Evolutionary conservation across 2,797 vertebrate genomes (phyloP).

Genomic region (Pipistrellus pygmaeus): DNA sequence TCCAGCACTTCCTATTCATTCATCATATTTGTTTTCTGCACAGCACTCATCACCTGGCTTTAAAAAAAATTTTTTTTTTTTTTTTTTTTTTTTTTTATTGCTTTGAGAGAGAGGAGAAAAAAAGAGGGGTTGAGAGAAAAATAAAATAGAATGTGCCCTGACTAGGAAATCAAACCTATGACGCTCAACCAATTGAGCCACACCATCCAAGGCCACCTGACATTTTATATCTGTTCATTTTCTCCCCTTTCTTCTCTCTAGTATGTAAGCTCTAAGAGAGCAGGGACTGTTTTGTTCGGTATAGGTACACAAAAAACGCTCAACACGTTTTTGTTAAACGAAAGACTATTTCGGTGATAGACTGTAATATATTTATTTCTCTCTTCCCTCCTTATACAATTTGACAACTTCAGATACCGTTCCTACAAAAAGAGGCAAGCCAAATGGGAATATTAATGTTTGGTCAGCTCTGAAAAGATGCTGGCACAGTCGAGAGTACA

Average conservation of each 20-base stretch:
- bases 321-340: neutral
- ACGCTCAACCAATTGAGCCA: neutral
- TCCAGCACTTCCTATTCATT: neutral
- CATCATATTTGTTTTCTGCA: neutral
- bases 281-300: neutral
- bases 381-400: neutral
- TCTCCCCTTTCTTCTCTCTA: neutral
- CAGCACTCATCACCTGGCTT: neutral
- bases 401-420: neutral
- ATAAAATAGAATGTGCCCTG: neutral
- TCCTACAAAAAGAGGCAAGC: neutral
- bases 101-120: neutral
- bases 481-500: neutral
- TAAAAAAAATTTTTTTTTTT: neutral
- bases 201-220: neutral
- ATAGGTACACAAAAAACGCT: neutral
- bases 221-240: neutral
- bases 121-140: neutral
- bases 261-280: neutral
- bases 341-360: neutral
- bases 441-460: neutral
- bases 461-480: neutral
- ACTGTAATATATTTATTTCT: neutral
- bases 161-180: neutral
- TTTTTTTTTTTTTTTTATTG: neutral